Conservation (phyloP, 2,888 invertebrate genomes). For the Tupiocoris notatus region DNA sequence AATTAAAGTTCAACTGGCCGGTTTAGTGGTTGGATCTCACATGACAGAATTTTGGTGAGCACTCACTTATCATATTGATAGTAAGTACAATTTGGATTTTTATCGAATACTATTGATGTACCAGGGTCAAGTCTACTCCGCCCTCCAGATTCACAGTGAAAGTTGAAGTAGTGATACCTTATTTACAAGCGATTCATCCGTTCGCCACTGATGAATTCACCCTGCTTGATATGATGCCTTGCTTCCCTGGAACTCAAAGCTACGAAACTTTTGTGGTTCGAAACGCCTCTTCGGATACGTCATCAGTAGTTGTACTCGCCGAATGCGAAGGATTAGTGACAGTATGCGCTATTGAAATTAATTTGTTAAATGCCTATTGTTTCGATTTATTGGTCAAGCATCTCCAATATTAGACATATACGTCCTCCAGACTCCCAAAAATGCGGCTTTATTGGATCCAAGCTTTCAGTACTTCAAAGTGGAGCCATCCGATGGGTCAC, state of each 20-base stretch:
- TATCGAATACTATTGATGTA: background rate
- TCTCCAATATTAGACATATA: no score
- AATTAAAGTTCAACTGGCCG: conserved; percentile 54
- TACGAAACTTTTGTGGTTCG: conserved; percentile 54
- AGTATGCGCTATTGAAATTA: no score
- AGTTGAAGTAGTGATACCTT: conserved; percentile 53
- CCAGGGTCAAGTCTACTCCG: conserved; percentile 50
- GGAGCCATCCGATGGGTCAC: conserved; percentile 52
- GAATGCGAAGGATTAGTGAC: conserved; percentile 20
- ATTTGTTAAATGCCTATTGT: no score
- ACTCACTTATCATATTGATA: no score
- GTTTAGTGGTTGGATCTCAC: conserved; percentile 53
- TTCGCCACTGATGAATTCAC: conserved; percentile 54
- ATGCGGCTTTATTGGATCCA: conserved; percentile 2
- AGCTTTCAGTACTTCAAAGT: conserved; percentile 51
- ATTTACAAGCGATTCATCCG: conserved; percentile 54
- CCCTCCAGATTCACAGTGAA: conserved; percentile 52
- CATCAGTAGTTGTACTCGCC: conserved; percentile 13
- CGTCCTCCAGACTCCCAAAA: background rate
- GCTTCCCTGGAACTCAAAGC: conserved; percentile 53
- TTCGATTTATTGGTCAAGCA: no score
- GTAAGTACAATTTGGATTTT: background rate
- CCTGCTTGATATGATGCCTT: conserved; percentile 55
- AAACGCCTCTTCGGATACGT: conserved; percentile 54
- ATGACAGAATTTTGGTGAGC: conserved; percentile 57